phyloP scores from a whole-genome alignment of 53 echinoderm and acorn worm species.

The Apostichopus leukothele region DNA sequence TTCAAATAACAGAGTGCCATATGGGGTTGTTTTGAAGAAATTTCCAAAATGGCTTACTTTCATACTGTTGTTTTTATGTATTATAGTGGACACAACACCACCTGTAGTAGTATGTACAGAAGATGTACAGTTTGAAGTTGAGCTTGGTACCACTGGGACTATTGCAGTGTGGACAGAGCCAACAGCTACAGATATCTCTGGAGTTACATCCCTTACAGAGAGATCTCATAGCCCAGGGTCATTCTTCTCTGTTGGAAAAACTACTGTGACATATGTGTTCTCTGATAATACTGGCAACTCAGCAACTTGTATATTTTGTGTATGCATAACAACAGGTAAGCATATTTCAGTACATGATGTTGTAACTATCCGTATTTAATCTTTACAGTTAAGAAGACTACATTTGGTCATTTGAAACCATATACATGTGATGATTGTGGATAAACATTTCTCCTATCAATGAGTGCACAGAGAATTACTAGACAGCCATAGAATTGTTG shows the following conservation, averaged over 20 bases:
- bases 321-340: neutral
- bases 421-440: no score
- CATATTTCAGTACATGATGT: neutral
- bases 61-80: conserved; percentile 34
- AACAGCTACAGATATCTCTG: conserved; percentile 70
- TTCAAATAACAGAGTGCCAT: no score
- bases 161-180: conserved; percentile 60
- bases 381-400: no score
- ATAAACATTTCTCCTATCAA: no score
- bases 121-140: conserved; percentile 20
- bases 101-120: conserved; percentile 50
- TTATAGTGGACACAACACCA: conserved; percentile 62
- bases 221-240: conserved; percentile 60
- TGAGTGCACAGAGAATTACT: no score
- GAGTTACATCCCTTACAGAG: conserved; percentile 17
- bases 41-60: no score
- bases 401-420: no score
- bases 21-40: no score
- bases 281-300: conserved; percentile 63
- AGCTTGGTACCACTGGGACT: conserved; percentile 47
- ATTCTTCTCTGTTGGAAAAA: conserved; percentile 55
- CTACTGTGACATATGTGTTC: conserved; percentile 62
- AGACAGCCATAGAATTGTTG: no score
- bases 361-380: no score
- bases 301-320: conserved; percentile 66